These are phyloP conservation scores for Aromia moschata DNA, from an alignment of 2,888 invertebrate species.

Conservation along the genomic window DNA sequence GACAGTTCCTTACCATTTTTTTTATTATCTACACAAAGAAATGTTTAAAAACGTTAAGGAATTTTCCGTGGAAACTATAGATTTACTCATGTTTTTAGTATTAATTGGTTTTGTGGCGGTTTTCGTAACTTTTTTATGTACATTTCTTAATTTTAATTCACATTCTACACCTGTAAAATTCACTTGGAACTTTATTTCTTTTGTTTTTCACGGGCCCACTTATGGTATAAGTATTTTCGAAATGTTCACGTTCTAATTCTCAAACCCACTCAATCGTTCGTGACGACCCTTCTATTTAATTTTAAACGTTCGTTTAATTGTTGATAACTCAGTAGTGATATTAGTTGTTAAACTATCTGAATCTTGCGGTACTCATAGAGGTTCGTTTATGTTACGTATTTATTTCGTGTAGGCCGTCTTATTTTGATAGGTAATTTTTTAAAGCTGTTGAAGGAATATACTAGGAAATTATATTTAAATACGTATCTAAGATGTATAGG, in stretches of 20 bases:
- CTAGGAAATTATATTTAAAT: conserved; percentile 25
- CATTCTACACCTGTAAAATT: no score
- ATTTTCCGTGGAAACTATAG: no score
- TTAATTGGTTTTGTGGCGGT: no score
- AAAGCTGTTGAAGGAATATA: conserved; percentile 23
- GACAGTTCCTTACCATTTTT: no score
- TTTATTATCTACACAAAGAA: no score
- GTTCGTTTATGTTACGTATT: conserved; percentile 7
- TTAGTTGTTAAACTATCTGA: conserved; percentile 40
- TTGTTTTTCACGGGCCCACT: no score
- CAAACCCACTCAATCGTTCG: not conserved
- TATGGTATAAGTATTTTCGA: not conserved
- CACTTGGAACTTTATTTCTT: no score
- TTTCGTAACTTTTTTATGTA: no score
- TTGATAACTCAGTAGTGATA: conserved; percentile 44
- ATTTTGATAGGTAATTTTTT: conserved; percentile 32
- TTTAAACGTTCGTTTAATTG: conserved; percentile 17
- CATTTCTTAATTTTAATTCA: no score
- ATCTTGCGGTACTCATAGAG: conserved; percentile 34
- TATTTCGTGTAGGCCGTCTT: conserved; percentile 24
- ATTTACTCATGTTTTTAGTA: no score
- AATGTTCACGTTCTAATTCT: conserved; percentile 1
- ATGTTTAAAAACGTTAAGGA: no score
- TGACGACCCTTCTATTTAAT: conserved; percentile 10
- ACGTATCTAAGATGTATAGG: conserved; percentile 26